Evolutionary conservation across 2,797 vertebrate genomes (phyloP), one percentile per base, ranked within the genome.

Genomic region (Melanogrammus aeglefinus): DNA sequence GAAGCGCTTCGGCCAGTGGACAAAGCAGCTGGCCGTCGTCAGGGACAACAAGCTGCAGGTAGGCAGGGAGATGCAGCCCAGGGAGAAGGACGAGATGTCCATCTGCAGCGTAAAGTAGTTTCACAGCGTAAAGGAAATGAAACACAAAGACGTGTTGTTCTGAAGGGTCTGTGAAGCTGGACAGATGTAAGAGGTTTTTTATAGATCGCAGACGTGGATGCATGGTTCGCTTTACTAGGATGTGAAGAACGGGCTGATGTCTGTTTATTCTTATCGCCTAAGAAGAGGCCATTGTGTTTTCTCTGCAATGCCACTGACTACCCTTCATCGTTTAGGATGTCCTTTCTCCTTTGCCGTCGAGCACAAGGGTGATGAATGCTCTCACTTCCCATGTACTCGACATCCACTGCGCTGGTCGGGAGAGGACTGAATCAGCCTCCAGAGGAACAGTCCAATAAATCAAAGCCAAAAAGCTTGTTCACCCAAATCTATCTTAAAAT

Each of bases 1-100:
- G 91, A 99, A 98, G 85, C 97, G 98, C 73, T 99, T 99, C 0
- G 97, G 98, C 72, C 98, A 99, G 78, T 99, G 98, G 98, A 89
- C 96, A 77, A 99, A 99, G 90, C 98, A 99, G 92, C 94, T 99
- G 77, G 96, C 96, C 0, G 91, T 99, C 79, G 94, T 99, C 83
- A 95, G 93, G 76, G 98, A 99, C 75, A 95, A 94, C 89, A 97
- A 96, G 90, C 94, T 99, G 12, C 95, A 98, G 96, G 98, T 99
- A 87, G 92, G 21, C 18, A 6, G 51, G 51, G 51, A 8, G 51
- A 6, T 21, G 7, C 21, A 21, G 44, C 13, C 51, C 18, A n/a
- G 4, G 21, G 8, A 21, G 6, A n/a, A 8, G 51, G 5, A 16
- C 13, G n/a, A n/a, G 21, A 6, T 21, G 3, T 57, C 18, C 18